phyloP scores from a whole-genome alignment of 2,888 invertebrate genomes.

The Leptura quadrifasciata region DNA sequence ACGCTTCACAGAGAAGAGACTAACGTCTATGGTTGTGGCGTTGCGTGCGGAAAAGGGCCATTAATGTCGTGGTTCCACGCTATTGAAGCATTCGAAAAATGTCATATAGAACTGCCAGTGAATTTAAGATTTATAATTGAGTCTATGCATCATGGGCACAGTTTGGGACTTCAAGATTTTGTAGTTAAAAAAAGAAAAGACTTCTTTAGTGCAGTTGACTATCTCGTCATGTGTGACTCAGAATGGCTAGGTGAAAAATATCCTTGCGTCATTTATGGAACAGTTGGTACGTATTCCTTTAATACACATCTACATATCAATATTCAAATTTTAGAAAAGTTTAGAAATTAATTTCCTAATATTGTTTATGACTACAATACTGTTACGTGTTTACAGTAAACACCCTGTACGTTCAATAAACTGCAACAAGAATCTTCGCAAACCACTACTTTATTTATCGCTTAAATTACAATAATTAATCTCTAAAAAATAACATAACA shows the following conservation, averaged over 20 bases:
- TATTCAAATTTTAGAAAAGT: too few species aligned
- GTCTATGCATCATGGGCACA: slow-evolving; percentile 71
- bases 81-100: slow-evolving; percentile 68
- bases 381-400: too few species aligned
- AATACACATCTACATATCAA: background rate
- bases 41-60: slow-evolving; percentile 72
- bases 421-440: too few species aligned
- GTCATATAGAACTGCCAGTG: slow-evolving; percentile 70
- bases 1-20: slow-evolving; percentile 67
- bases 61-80: slow-evolving; percentile 73
- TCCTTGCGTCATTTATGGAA: slow-evolving; percentile 73
- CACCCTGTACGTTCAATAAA: too few species aligned
- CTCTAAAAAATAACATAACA: too few species aligned
- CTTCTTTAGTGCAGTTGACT: slow-evolving; percentile 70
- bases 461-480: too few species aligned
- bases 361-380: too few species aligned
- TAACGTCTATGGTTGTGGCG: slow-evolving; percentile 71
- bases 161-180: slow-evolving; percentile 70
- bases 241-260: slow-evolving; percentile 73
- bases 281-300: slow-evolving; percentile 65
- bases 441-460: too few species aligned
- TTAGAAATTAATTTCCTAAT: too few species aligned
- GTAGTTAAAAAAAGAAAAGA: slow-evolving; percentile 66
- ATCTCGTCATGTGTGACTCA: slow-evolving; percentile 70
- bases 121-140: slow-evolving; percentile 74